These are phyloP conservation scores for Dendronephthya gigantea DNA, from an alignment of 64 coral and sea anemone genomes.

Conservation along the genomic window DNA sequence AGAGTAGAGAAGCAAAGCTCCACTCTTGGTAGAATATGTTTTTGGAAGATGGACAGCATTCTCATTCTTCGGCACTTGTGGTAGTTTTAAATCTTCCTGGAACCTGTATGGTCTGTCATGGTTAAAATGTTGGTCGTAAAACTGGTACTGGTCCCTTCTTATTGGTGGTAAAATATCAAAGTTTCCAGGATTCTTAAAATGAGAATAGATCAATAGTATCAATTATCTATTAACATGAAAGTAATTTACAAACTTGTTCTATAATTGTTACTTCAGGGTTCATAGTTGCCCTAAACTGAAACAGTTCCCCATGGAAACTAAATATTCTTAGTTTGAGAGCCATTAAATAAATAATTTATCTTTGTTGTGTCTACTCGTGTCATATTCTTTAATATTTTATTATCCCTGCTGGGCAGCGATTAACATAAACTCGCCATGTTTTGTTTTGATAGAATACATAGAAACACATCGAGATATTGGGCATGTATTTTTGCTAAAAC, in stretches of 20 bases:
- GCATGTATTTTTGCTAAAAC: neutral
- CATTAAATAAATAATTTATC: neutral
- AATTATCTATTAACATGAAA: too few species aligned
- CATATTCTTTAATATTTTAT: neutral
- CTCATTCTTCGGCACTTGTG: constrained; percentile 35
- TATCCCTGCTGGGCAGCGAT: neutral
- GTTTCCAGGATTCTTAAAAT: neutral
- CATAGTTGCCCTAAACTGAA: too few species aligned
- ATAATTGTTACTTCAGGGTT: too few species aligned
- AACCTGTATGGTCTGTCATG: neutral
- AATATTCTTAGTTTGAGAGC: too few species aligned
- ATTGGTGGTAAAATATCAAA: neutral
- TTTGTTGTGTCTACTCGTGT: neutral
- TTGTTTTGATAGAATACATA: neutral
- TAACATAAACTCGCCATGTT: neutral
- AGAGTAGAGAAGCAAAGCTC: constrained; percentile 77
- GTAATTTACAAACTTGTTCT: too few species aligned
- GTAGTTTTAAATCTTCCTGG: constrained; percentile 49
- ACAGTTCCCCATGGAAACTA: too few species aligned
- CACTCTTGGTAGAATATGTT: constrained; percentile 85
- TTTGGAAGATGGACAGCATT: constrained; percentile 44
- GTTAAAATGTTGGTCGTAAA: neutral
- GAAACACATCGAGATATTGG: neutral
- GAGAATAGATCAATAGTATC: neutral
- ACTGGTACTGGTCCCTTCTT: neutral